Evolutionary conservation across 2,113 vertebrate genomes (phyloP).

Genomic region (Silurus meridionalis): DNA sequence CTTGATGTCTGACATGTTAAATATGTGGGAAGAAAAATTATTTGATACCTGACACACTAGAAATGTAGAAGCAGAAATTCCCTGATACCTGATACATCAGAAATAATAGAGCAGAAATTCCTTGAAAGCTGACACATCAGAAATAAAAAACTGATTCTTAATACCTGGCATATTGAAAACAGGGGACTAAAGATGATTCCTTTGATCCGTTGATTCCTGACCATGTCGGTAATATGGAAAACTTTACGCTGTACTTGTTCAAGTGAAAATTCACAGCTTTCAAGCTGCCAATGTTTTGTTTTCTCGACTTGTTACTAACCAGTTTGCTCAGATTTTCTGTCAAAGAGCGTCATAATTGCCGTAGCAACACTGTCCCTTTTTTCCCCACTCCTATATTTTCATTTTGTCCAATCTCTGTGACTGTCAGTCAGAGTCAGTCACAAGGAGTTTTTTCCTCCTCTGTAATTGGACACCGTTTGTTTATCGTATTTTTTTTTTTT

Average conservation of each 20-base stretch:
- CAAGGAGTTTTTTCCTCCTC: not conserved
- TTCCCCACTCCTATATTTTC: not conserved
- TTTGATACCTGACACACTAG: too few species aligned
- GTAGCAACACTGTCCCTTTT: conserved; percentile 22
- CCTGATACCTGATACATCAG: too few species aligned
- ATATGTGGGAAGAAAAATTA: too few species aligned
- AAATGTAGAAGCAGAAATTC: too few species aligned
- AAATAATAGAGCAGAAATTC: too few species aligned
- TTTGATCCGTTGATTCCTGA: not conserved
- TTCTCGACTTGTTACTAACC: not conserved
- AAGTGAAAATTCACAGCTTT: not conserved
- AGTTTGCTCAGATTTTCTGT: not conserved
- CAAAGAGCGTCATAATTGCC: conserved; percentile 26
- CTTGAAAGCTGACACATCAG: not conserved
- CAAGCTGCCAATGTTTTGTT: not conserved
- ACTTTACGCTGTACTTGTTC: not conserved
- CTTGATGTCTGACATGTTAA: too few species aligned
- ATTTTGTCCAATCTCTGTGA: not conserved
- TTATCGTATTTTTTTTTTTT: not conserved
- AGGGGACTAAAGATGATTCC: not conserved
- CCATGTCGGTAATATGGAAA: not conserved
- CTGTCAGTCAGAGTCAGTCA: not conserved
- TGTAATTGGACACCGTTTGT: not conserved
- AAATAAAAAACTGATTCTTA: not conserved
- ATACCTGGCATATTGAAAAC: not conserved